Percentiles rank a stretch among this genome's conserved stretches.
Evolutionary conservation across 2,888 invertebrate genomes (phyloP).

Genomic region (Dichetophora obliterata): DNA sequence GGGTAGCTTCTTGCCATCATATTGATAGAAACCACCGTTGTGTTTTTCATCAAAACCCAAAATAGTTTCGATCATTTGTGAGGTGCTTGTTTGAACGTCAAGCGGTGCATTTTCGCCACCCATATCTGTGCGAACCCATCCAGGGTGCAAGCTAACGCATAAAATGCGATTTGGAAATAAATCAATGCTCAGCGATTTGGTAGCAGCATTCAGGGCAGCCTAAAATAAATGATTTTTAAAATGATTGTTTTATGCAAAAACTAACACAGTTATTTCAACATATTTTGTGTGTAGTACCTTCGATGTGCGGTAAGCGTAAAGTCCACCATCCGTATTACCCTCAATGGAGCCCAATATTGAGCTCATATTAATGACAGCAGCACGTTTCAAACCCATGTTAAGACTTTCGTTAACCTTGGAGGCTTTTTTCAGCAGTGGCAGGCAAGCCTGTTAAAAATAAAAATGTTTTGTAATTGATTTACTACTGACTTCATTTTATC

Average conservation of each 20-base stretch:
- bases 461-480: background rate
- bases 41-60: constrained; percentile 75
- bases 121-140: constrained; percentile 93
- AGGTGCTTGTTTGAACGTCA: constrained; percentile 77
- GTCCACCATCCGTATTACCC: constrained; percentile 81
- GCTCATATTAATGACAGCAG: constrained; percentile 84
- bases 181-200: constrained; percentile 87
- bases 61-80: constrained; percentile 77
- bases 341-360: constrained; percentile 85
- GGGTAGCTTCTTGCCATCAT: constrained; percentile 79
- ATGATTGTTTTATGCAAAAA: constrained; percentile 9
- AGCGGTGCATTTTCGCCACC: constrained; percentile 86
- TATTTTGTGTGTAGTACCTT: constrained; percentile 76
- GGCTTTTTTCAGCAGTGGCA: constrained; percentile 81
- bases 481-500: too few species aligned
- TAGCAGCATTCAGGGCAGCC: constrained; percentile 89
- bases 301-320: constrained; percentile 88
- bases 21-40: constrained; percentile 83
- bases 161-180: constrained; percentile 81
- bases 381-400: constrained; percentile 75
- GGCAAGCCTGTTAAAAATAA: constrained; percentile 73
- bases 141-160: constrained; percentile 84
- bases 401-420: constrained; percentile 71
- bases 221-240: constrained; percentile 60
- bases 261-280: background rate